Percentiles rank a stretch among this genome's conserved stretches.
Evolutionary conservation across 1,140 invertebrate species (phyloP).

Genomic region (Bombyx mori): ASM3026992v2 NC_085107.1:19481001-19481500

Average conservation of each 20-base stretch:
- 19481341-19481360: constrained; percentile 55
- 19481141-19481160: too few relatives aligned
- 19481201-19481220: background rate
- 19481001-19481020: too few relatives aligned
- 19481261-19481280: constrained; percentile 34
- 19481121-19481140: too few relatives aligned
- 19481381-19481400: constrained; percentile 49
- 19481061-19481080: too few relatives aligned
- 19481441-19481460: too few relatives aligned
- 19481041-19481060: too few relatives aligned
- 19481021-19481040: too few relatives aligned
- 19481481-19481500: too few relatives aligned
- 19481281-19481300: constrained; percentile 60
- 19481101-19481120: too few relatives aligned
- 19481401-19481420: constrained; percentile 23
- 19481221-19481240: background rate
- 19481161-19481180: too few relatives aligned
- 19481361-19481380: constrained; percentile 50
- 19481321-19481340: constrained; percentile 44
- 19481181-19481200: background rate
- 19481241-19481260: background rate
- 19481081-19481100: too few relatives aligned
- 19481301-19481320: constrained; percentile 50
- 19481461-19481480: too few relatives aligned
- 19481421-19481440: background rate